Percentiles rank a stretch among this genome's conserved stretches.
phyloP scores from a whole-genome alignment of 2,888 invertebrate species.

The Brachypalpus laphriformis region DNA sequence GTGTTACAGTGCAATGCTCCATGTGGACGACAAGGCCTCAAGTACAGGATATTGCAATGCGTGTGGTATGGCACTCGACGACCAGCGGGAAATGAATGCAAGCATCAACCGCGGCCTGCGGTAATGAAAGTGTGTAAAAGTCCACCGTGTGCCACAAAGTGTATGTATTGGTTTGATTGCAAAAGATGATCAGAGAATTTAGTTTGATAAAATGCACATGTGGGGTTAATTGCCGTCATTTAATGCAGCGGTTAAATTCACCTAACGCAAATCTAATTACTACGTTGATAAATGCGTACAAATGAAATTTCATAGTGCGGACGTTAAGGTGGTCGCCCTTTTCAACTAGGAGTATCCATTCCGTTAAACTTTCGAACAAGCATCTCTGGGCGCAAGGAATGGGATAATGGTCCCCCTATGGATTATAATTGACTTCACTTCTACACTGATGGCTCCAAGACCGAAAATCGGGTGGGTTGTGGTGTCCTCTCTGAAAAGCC shows the following conservation, averaged over 20 bases:
- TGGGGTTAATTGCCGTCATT: not conserved
- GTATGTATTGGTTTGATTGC: slow-evolving; percentile 81
- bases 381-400: too few species aligned
- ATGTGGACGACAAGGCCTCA: slow-evolving; percentile 92
- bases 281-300: not conserved
- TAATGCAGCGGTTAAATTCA: not conserved
- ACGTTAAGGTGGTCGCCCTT: not conserved
- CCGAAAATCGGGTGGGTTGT: too few species aligned
- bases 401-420: too few species aligned
- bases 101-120: slow-evolving; percentile 88
- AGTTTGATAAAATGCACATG: not conserved
- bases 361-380: too few species aligned
- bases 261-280: not conserved
- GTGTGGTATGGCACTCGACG: slow-evolving; percentile 94
- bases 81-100: slow-evolving; percentile 94
- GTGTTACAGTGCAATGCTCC: slow-evolving; percentile 90
- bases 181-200: not conserved
- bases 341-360: not conserved
- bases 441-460: too few species aligned
- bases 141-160: slow-evolving; percentile 85
- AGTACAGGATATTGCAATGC: slow-evolving; percentile 94
- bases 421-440: too few species aligned
- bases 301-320: not conserved
- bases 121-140: slow-evolving; percentile 91
- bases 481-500: too few species aligned